Conservation (phyloP, 2,797 vertebrate genomes). For the Notamacropus eugenii region DNA sequence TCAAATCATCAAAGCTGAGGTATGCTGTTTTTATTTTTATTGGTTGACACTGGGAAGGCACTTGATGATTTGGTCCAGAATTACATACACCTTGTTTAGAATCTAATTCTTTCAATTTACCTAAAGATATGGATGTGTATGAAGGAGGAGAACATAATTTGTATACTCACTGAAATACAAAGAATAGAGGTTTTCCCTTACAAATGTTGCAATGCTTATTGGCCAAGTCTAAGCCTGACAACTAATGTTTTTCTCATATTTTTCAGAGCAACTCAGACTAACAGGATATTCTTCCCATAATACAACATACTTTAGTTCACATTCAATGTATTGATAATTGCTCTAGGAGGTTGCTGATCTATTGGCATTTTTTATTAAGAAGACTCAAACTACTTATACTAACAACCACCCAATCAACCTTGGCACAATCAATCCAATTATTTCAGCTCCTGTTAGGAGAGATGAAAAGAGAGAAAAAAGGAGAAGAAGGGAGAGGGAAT, state of each 20-base stretch:
- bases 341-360: not conserved
- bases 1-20: slow-evolving; percentile 21
- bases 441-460: not conserved
- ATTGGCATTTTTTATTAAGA: slow-evolving; percentile 17
- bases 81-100: slow-evolving; percentile 73
- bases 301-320: not conserved
- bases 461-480: not conserved
- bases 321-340: not conserved
- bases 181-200: slow-evolving; percentile 73
- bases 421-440: not conserved
- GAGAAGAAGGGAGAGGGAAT: not conserved
- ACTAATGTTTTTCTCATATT: slow-evolving; percentile 75
- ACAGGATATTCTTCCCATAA: slow-evolving; percentile 58
- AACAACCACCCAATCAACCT: not conserved
- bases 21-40: slow-evolving; percentile 15
- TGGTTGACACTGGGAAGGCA: not conserved
- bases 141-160: slow-evolving; percentile 70
- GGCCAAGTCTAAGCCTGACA: slow-evolving; percentile 58
- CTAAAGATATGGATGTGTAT: slow-evolving; percentile 65
- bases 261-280: slow-evolving; percentile 58
- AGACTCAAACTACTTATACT: not conserved
- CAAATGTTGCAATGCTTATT: slow-evolving; percentile 72
- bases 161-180: slow-evolving; percentile 77
- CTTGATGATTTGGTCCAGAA: slow-evolving; percentile 16
- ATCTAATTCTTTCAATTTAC: slow-evolving; percentile 63